Conservation (phyloP, 1,140 invertebrate genomes). For the Lucilia sericata region DNA sequence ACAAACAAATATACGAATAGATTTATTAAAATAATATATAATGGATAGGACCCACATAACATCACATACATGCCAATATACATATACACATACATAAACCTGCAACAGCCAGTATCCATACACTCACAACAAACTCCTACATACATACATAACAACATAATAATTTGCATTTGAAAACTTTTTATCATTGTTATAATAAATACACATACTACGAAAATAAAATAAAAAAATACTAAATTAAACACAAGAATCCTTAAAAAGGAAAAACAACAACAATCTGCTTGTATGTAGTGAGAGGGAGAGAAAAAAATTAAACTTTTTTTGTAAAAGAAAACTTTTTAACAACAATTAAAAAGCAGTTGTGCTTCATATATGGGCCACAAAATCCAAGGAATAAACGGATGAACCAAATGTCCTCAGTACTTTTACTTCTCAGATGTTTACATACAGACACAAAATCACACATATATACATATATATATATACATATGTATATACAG, state of each 20-base stretch:
- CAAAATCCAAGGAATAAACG: neutral
- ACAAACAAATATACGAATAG: too few species aligned
- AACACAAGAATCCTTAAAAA: neutral
- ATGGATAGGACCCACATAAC: too few species aligned
- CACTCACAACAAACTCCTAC: too few species aligned
- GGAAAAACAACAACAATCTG: neutral
- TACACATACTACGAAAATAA: neutral
- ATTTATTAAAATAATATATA: too few species aligned
- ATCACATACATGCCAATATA: too few species aligned
- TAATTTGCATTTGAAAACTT: constrained; percentile 20
- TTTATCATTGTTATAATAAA: constrained; percentile 11
- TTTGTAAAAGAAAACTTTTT: constrained; percentile 1
- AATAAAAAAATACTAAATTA: neutral
- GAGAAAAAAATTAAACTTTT: neutral
- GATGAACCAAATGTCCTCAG: too few species aligned
- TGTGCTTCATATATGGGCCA: constrained; percentile 18
- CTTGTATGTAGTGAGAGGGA: neutral
- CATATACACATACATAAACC: too few species aligned
- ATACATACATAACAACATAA: neutral
- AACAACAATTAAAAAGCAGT: constrained; percentile 21
- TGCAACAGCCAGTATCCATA: too few species aligned
- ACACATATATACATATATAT: neutral
- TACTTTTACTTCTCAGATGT: too few species aligned
- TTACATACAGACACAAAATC: neutral
- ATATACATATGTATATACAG: too few species aligned